Base-by-base conservation (phyloP, 1,140 invertebrate species). In the Drosophila setifemur region DNA sequence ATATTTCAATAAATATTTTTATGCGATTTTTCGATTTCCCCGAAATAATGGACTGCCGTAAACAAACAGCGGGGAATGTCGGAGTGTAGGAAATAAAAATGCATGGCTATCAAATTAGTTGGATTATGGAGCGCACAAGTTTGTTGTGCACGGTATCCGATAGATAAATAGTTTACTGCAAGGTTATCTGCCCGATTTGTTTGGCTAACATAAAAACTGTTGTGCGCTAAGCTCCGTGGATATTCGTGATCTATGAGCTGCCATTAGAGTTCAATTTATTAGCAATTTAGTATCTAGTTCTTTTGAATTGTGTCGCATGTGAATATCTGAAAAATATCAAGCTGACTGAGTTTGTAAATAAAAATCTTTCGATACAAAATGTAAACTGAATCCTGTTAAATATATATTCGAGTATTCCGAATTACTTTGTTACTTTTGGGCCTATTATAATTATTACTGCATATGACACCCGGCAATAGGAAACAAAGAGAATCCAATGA, bases 1-100 rank as follows among this genome's bases (percentile, higher is more conserved):
- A 66, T 64, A 66, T 66, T 49, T 66, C 61, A 64, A 66, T 66
- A 64, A 40, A 64, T 45, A 49, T 25, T 23, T 28, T 26, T 12
- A 23, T 12, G n/a, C 31, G 7, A n/a, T 16, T 28, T 39, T 29
- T 8, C 11, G 6, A 64, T 58, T 25, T 31, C n/a, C 7, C 12
- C 9, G 39, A 11, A 64, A 64, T 64, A 64, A 64, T 49, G 31
- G 42, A 64, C 61, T 64, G 25, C 26, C 11, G 42, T 8, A 29
- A 47, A 44, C 29, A n/a, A 39, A 29, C 1, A 28, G 29, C 7
- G 12, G 4, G 19, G 31, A 39, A n/a, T n/a, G n/a, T n/a, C n/a
- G n/a, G n/a, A n/a, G n/a, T n/a, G n/a, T n/a, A n/a, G 37, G 29
- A 52, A 8, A 25, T 12, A 37, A 39, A 11, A 43, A 8, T 6